Evolutionary conservation across 2,888 invertebrate species (phyloP).

Genomic region (Euplagia quadripunctaria): DNA sequence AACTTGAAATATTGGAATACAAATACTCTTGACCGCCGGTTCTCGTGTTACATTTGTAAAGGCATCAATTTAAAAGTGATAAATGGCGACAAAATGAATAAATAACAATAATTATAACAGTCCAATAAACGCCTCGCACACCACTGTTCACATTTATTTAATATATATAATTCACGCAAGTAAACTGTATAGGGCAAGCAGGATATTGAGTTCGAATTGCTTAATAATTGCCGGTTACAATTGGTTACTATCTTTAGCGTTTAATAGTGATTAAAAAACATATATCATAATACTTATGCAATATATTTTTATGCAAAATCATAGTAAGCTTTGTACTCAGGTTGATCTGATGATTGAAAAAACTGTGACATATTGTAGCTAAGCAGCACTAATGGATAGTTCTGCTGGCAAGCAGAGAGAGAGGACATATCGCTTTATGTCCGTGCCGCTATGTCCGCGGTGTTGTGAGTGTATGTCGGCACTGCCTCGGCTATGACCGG

Average conservation of each 20-base stretch:
- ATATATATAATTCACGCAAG: slow-evolving; percentile 12
- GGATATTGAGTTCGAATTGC: slow-evolving; percentile 3
- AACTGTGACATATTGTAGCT: too few relatives aligned
- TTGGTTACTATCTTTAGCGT: not conserved
- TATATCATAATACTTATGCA: not conserved
- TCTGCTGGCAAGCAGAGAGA: too few relatives aligned
- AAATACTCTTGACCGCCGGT: slow-evolving; percentile 31
- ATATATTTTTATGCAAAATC: not conserved
- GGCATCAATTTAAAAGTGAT: slow-evolving; percentile 68
- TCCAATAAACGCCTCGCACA: slow-evolving; percentile 31
- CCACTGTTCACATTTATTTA: slow-evolving; percentile 33
- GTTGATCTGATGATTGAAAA: too few relatives aligned
- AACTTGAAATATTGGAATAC: not conserved
- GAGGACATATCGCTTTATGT: too few relatives aligned
- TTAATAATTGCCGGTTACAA: slow-evolving; percentile 1
- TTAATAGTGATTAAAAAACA: not conserved
- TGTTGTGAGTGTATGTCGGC: too few relatives aligned
- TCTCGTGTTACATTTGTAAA: slow-evolving; percentile 55
- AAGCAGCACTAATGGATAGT: too few relatives aligned
- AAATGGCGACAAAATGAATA: slow-evolving; percentile 54
- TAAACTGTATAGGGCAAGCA: slow-evolving; percentile 5
- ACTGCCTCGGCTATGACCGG: too few relatives aligned
- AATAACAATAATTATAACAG: slow-evolving; percentile 59
- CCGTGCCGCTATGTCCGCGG: too few relatives aligned
- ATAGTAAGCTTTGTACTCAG: too few relatives aligned